These are phyloP conservation scores for Pseudomyrmex sp. DNA, from an alignment of 1,140 invertebrate genomes.

Conservation along the genomic window DNA sequence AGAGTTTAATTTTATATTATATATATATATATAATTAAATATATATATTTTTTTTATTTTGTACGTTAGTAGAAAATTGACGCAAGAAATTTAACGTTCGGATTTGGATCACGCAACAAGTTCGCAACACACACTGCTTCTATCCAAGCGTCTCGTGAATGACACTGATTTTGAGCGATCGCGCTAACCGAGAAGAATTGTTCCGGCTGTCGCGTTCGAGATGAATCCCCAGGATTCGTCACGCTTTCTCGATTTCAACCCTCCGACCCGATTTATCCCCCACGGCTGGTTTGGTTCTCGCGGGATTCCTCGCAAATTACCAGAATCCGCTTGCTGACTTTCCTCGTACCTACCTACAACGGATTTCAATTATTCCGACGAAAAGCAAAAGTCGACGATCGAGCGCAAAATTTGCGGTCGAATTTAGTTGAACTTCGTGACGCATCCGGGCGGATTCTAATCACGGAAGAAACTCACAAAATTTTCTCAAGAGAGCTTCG, in stretches of 20 bases:
- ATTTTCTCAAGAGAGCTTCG: not conserved
- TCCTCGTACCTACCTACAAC: constrained; percentile 35
- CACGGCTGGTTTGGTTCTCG: constrained; percentile 13
- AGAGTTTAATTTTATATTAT: not conserved
- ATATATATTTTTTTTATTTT: constrained; percentile 4
- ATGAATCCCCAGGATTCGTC: constrained; percentile 47
- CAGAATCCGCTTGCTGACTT: constrained; percentile 39
- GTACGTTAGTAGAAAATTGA: not conserved
- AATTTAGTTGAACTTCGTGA: constrained; percentile 15
- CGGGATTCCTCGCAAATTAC: constrained; percentile 36
- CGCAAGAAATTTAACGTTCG: not conserved
- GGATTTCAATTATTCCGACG: constrained; percentile 54
- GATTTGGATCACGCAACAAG: constrained; percentile 14
- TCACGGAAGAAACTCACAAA: not conserved
- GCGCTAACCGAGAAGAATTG: constrained; percentile 20
- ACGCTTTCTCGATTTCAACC: constrained; percentile 33
- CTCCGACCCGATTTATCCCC: constrained; percentile 28
- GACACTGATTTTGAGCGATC: constrained; percentile 41
- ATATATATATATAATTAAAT: not conserved
- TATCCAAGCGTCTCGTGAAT: constrained; percentile 14
- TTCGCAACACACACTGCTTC: not conserved
- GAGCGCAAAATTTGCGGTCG: constrained; percentile 27
- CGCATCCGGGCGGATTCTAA: not conserved
- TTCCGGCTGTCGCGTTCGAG: constrained; percentile 28
- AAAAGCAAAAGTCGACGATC: constrained; percentile 22